Evolutionary conservation across 2,113 vertebrate genomes (phyloP), one percentile per base, ranked within the genome.

Genomic region (Scatophagus argus): DNA sequence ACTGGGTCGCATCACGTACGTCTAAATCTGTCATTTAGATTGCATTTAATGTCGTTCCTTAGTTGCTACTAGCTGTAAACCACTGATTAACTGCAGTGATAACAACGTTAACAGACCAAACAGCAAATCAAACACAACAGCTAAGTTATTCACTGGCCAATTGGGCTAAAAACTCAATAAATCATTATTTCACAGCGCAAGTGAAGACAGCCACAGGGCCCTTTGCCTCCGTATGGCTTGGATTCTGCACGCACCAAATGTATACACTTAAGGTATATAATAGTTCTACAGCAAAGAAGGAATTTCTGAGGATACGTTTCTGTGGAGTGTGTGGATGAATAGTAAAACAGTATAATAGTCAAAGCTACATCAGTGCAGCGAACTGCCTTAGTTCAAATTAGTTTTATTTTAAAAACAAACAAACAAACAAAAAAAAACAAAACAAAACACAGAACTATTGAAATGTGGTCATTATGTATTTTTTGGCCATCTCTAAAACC

Each of bases 91-190:
- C n/a, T n/a, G n/a, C n/a, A n/a, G n/a, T n/a, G n/a, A n/a, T n/a
- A n/a, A n/a, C n/a, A n/a, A n/a, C n/a, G n/a, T n/a, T n/a, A n/a
- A n/a, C n/a, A n/a, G n/a, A n/a, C n/a, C n/a, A n/a, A n/a, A n/a
- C n/a, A n/a, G n/a, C n/a, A n/a, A n/a, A n/a, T n/a, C n/a, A n/a
- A n/a, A n/a, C n/a, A n/a, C n/a, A n/a, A n/a, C n/a, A n/a, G n/a
- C n/a, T 82, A 12, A 85, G 67, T 84, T 86, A 78, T 72, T 89
- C 77, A 81, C 55, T 63, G 72, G 73, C 66, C 70, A 83, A 86
- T 85, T 63, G 81, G 68, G 59, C 36, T 75, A 32, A 56, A 73
- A 39, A 5, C 71, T 86, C 78, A 91, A 88, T 85, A 74, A 86
- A 79, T 83, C 73, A 89, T 83, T 71, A 74, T 55, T 69, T 83